Conservation (phyloP, 2,888 invertebrate species). For the Noctua fimbriata region DNA sequence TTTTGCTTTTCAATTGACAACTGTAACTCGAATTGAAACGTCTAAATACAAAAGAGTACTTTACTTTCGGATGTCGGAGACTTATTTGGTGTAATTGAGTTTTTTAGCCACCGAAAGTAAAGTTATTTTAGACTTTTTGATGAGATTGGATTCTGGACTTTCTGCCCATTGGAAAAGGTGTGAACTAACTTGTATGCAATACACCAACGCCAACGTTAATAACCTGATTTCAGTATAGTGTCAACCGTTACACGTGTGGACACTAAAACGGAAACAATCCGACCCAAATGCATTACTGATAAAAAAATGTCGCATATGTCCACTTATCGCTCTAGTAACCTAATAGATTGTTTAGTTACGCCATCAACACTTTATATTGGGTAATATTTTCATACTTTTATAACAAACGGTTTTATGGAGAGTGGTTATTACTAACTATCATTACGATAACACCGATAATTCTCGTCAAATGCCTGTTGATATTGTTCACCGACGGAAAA, state of each 20-base stretch:
- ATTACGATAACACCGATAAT: no score
- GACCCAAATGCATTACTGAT: slow-evolving; percentile 46
- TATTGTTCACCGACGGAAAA: no score
- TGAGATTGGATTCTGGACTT: no score
- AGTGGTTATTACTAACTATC: neutral
- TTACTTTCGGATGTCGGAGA: no score
- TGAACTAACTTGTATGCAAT: no score
- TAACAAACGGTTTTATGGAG: neutral
- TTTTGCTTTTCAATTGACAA: neutral
- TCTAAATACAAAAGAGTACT: no score
- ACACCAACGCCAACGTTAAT: neutral
- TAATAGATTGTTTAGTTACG: slow-evolving; percentile 1
- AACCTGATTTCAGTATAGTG: slow-evolving; percentile 1
- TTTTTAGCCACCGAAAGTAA: no score
- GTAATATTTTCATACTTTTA: neutral
- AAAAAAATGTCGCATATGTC: slow-evolving; percentile 23
- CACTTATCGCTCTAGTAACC: slow-evolving; percentile 27
- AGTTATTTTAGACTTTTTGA: no score
- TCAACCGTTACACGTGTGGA: slow-evolving; percentile 6
- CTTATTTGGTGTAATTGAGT: no score
- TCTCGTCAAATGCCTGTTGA: no score
- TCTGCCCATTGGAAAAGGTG: no score
- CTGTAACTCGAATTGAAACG: no score
- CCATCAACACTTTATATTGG: neutral
- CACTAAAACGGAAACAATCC: slow-evolving; percentile 31